These are phyloP conservation scores for Eurypyga helias DNA, from an alignment of 2,113 vertebrate species.

Conservation along the genomic window DNA sequence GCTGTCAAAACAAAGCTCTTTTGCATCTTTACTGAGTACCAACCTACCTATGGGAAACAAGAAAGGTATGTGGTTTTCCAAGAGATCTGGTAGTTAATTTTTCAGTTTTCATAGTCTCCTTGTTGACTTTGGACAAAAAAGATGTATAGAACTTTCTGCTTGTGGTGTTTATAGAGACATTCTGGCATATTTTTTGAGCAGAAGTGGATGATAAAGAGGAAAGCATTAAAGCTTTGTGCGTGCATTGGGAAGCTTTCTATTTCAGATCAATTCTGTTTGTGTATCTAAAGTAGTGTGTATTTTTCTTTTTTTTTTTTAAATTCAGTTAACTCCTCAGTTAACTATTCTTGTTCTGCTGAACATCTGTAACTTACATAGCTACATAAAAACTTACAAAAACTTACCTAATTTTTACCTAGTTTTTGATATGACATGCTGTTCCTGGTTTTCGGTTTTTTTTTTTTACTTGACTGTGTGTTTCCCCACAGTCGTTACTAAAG, in stretches of 20 bases:
- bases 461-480: not conserved
- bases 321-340: not conserved
- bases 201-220: not conserved
- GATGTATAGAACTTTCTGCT: not conserved
- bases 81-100: not conserved
- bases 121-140: not conserved
- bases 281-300: not conserved
- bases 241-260: not conserved
- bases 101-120: not conserved
- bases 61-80: conserved; percentile 83
- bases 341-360: not conserved
- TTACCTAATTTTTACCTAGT: not conserved
- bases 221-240: not conserved
- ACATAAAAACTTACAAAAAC: not conserved
- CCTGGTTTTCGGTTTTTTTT: not conserved
- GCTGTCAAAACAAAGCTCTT: conserved; percentile 98
- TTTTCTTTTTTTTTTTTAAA: not conserved
- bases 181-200: conserved; percentile 1
- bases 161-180: not conserved
- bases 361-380: not conserved
- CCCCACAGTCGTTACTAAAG: not conserved
- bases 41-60: conserved; percentile 98
- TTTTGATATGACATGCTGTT: not conserved
- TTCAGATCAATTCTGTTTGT: not conserved
- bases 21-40: conserved; percentile 96